Evolutionary conservation across 2,888 invertebrate genomes (phyloP).

Genomic region (Drosophila yooni): DNA sequence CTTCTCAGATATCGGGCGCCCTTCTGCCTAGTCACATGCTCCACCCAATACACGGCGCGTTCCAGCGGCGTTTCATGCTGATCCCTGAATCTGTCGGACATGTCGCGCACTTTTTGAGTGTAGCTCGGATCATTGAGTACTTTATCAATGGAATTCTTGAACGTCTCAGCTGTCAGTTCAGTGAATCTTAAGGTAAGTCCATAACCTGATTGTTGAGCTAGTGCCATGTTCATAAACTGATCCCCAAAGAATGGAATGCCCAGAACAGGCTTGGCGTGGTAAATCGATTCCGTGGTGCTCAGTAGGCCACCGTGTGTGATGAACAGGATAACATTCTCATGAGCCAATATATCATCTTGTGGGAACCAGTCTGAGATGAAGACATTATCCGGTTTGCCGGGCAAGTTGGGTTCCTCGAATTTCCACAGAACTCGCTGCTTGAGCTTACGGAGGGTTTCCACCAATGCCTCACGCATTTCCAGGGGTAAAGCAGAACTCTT

Average conservation of each 20-base stretch:
- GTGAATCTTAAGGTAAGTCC: conserved; percentile 82
- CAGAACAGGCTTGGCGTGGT: conserved; percentile 86
- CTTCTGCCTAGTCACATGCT: conserved; percentile 81
- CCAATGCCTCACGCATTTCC: conserved; percentile 68
- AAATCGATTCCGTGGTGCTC: conserved; percentile 85
- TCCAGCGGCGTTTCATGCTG: conserved; percentile 78
- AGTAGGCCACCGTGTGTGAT: conserved; percentile 86
- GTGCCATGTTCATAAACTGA: conserved; percentile 86
- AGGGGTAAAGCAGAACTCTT: conserved; percentile 72
- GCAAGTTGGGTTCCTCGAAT: conserved; percentile 82
- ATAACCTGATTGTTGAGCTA: conserved; percentile 84
- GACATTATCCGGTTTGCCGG: conserved; percentile 80
- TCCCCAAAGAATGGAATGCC: conserved; percentile 86
- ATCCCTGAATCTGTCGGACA: conserved; percentile 77
- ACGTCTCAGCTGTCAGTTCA: conserved; percentile 76
- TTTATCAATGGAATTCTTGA: conserved; percentile 67
- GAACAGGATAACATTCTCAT: conserved; percentile 85
- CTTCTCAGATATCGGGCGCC: conserved; percentile 82
- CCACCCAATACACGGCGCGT: conserved; percentile 81
- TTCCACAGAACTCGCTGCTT: conserved; percentile 85
- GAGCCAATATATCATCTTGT: conserved; percentile 85
- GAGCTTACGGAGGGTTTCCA: conserved; percentile 72
- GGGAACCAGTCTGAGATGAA: conserved; percentile 85
- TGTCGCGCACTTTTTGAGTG: conserved; percentile 35
- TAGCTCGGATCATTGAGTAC: conserved; percentile 69